Base-by-base conservation (phyloP, 2,888 invertebrate species). In the Bombylius discolor region DNA sequence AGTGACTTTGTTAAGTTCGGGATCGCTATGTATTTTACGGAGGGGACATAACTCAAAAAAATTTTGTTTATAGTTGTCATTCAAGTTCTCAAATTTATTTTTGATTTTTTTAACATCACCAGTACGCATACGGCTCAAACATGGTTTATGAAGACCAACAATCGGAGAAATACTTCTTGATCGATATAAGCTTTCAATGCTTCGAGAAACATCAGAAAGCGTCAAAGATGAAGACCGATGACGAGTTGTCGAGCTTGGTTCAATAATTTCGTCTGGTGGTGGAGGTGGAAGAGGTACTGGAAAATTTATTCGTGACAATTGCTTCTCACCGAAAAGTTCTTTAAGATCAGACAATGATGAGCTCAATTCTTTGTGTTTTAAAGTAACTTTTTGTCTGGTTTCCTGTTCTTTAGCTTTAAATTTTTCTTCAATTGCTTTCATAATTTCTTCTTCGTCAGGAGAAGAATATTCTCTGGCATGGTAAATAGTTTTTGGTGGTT, bases 21-120 rank as follows among this genome's bases (percentile, higher is more conserved):
- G 87, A 70, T 90, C 89, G 71, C 90, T 90, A 64, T 81, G 83
- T 69, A 83, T 85, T 61, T 84, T 79, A 62, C 84, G 77, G 63
- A 81, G 71, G 68, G 69, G 65, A 60, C 67, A 65, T 63, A 70
- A 63, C 65, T 68, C 70, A 69, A 71, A 70, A 70, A 70, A 70
- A 71, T 68, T 64, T 59, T 51, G 57, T 31, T 58, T 55, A n/a
- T 57, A 56, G 11, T 55, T 58, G 23, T 59, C 59, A 14, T 62
- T 63, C 8, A 70, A 66, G 56, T 67, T 70, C 70, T 91, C 90
- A 67, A 90, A 91, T 62, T 84, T 85, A 57, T 84, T 80, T 61
- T 83, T 83, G n/a, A 91, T 78, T 67, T 85, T 82, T 53, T 80
- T 81, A 33, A 92, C 90, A 68, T 88, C 87, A 13, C 89, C 89